Base-by-base conservation (phyloP, 2,888 invertebrate species). In the Machimus rusticus region DNA sequence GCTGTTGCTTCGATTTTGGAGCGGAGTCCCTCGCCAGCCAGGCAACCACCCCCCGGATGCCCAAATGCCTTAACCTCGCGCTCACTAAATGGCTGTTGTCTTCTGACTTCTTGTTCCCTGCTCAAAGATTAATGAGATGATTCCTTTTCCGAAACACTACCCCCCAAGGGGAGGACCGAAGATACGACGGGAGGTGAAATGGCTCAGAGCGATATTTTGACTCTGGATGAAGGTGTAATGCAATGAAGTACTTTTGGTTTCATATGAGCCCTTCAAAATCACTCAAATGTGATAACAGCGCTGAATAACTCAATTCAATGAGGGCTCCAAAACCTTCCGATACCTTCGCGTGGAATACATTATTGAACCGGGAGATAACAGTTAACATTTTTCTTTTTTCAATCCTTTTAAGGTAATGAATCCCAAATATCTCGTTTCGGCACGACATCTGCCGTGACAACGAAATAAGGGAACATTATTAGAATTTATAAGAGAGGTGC, bases 1-100 rank as follows among this genome's bases (percentile, higher is more conserved):
- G 89, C 89, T 88, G 88, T 89, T 87, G 89, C 89, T 88, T 88
- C 86, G 74, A 66, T 84, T 87, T 23, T 51, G 51, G 86, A 82
- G 37, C 81, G 66, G 81, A 55, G 74, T 86, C 86, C 84, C 87
- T 87, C 86, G 23, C 57, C n/a, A n/a, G n/a, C 37, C 37, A 9
- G 37, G 0, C 37, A 6, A 12, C 39, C 39, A 12, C 57, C 19
- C 66, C 66, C 23, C 66, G 66, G 12, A 66, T 28, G 66, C 84
- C 87, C 77, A 88, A 88, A 81, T 85, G 87, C 87, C 88, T 87
- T 88, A 88, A 89, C 89, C 85, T 43, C 74, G 85, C 23, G 51
- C 46, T 85, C 43, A 74, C 85, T 85, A 85, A 85, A 85, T 85
- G 85, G 85, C 74, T 85, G 74, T 85, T 85, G 85, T 85, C 85